A percentile compares a stretch with the other conserved stretches of the same genome.
phyloP scores from a whole-genome alignment of 2,113 vertebrate genomes.

The Spea bombifrons region DNA sequence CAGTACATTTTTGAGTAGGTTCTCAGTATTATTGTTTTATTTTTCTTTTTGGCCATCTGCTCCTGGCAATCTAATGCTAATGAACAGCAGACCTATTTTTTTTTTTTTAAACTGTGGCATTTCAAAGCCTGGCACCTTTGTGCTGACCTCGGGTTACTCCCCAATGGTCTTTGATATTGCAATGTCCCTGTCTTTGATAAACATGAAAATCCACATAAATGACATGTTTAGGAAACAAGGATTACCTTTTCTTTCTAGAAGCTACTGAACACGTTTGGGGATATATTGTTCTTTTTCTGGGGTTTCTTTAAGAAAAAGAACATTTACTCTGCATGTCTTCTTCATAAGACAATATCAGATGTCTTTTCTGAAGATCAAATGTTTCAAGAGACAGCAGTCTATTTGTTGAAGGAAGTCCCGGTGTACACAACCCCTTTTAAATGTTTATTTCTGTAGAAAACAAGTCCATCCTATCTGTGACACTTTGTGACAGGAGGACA shows the following conservation, averaged over 20 bases:
- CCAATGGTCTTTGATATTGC: constrained; percentile 51
- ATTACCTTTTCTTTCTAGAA: not conserved
- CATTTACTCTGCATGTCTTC: not conserved
- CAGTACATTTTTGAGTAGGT: not conserved
- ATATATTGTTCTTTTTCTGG: not conserved
- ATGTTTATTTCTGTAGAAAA: constrained; percentile 44
- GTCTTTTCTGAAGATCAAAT: constrained; percentile 42
- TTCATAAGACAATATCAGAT: constrained; percentile 25
- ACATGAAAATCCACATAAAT: constrained; percentile 38
- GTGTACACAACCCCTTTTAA: constrained; percentile 38
- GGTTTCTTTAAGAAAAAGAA: not conserved
- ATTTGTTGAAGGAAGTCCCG: constrained; percentile 40
- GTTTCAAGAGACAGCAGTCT: constrained; percentile 34
- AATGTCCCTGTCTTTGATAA: constrained; percentile 57
- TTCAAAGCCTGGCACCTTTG: constrained; percentile 45
- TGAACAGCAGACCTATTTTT: constrained; percentile 40
- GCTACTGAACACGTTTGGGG: not conserved
- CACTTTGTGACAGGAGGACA: constrained; percentile 41
- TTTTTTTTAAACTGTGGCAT: not conserved
- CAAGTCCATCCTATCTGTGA: constrained; percentile 22
- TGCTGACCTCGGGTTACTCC: constrained; percentile 20
- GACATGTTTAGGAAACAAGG: constrained; percentile 35
- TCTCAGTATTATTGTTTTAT: constrained; percentile 35
- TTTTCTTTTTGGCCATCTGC: constrained; percentile 45
- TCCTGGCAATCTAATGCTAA: constrained; percentile 48